A percentile compares a stretch with the other conserved stretches of the same genome.
These are phyloP conservation scores for Odontophorus gujanensis DNA, from an alignment of 2,113 vertebrate species.

Conservation along the genomic window DNA sequence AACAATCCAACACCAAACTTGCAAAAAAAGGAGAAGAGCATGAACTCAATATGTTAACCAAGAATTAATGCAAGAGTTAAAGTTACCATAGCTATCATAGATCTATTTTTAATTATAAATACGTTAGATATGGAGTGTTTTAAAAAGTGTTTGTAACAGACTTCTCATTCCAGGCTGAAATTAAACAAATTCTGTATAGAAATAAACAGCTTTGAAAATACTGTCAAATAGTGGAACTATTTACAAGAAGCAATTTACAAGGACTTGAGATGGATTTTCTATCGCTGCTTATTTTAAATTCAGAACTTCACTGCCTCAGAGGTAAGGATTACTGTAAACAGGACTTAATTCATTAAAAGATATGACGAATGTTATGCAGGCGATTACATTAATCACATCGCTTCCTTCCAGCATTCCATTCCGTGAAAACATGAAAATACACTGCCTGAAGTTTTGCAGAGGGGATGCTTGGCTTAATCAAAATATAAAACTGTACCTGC, in stretches of 20 bases:
- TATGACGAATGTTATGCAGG: not conserved
- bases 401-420: not conserved
- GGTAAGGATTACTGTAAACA: not conserved
- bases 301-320: not conserved
- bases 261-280: not conserved
- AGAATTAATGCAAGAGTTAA: not conserved
- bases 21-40: not conserved
- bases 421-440: not conserved
- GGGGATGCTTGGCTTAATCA: not conserved
- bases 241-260: not conserved
- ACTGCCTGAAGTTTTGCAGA: not conserved
- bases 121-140: not conserved
- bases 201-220: not conserved
- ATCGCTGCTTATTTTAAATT: not conserved
- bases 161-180: not conserved
- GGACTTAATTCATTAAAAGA: constrained; percentile 24
- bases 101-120: not conserved
- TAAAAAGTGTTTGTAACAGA: not conserved
- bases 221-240: not conserved
- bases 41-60: not conserved
- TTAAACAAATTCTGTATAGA: not conserved
- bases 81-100: not conserved
- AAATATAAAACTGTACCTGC: not conserved
- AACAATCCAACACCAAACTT: not conserved
- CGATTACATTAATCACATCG: not conserved